Conservation (phyloP, 2,113 vertebrate genomes). For the Bubo bubo region DNA sequence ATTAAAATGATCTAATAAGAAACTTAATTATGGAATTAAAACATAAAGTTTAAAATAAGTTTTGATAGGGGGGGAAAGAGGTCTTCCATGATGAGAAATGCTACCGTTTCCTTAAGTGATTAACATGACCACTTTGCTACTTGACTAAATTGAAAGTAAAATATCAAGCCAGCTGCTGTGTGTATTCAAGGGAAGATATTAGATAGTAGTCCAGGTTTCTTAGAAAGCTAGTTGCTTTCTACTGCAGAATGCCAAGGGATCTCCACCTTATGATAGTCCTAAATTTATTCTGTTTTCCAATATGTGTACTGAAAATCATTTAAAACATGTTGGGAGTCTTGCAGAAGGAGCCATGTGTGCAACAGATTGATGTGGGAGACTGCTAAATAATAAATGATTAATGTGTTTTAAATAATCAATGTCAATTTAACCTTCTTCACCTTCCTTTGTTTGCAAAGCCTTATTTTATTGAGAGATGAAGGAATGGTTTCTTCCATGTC, state of each 20-base stretch:
- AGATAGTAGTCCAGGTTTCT: not conserved
- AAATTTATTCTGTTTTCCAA: not conserved
- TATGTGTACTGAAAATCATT: not conserved
- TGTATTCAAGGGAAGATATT: not conserved
- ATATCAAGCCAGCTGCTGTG: not conserved
- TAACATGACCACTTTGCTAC: not conserved
- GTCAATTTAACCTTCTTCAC: slow-evolving; percentile 27
- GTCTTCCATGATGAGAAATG: not conserved
- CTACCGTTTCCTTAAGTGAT: not conserved
- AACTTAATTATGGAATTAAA: not conserved
- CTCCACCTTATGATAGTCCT: not conserved
- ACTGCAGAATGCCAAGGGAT: not conserved
- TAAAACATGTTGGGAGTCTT: not conserved
- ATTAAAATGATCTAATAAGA: rapidly evolving
- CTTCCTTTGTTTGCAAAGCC: not conserved
- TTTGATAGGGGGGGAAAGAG: not conserved
- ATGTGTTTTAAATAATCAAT: slow-evolving; percentile 26
- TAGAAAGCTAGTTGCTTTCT: not conserved
- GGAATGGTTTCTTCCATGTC: slow-evolving; percentile 17
- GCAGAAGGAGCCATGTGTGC: not conserved
- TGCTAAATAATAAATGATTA: slow-evolving; percentile 48
- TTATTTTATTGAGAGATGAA: slow-evolving; percentile 56
- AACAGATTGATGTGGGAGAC: not conserved
- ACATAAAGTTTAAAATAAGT: not conserved
- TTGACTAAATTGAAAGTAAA: not conserved